Evolutionary conservation across 2,113 vertebrate species (phyloP), one percentile per base, ranked within the genome.

Genomic region (Nicator chloris): DNA sequence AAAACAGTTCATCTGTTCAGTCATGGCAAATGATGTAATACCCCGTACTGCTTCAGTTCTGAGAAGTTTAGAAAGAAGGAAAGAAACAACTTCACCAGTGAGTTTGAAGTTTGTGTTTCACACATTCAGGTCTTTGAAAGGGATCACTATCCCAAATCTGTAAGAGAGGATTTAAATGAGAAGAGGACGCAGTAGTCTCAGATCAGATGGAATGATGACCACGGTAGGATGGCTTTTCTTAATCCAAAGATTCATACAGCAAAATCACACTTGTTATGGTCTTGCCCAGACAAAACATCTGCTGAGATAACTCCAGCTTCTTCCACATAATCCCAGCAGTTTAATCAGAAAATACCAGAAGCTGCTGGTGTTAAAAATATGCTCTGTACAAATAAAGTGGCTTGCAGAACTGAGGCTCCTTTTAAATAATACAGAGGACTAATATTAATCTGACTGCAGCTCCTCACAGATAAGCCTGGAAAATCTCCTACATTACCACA

Each of bases 401-500:
- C 49, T 91, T 76, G 64, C 54, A 88, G 76, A 81, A 24, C 66
- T 51, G 44, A 39, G 72, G 15, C 27, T 88, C 21, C 64, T 66
- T 90, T 92, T 44, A 84, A 92, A 88, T 61, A 12, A 54, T n/a
- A 39, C 7, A 18, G 28, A 92, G 15, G 56, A 90, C 68, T 86
- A 65, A 60, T 8, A 14, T 66, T 82, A 89, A 63, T 80, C 61
- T 26, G 28, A n/a, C 37, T 60, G 42, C 54, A 86, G 61, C 42
- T 88, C 42, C 83, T 89, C 51, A 88, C 47, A 90, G 75, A 44
- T 49, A 89, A 61, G 79, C 69, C 88, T 78, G 64, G 61, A 93
- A 90, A 94, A 96, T 63, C 56, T 96, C 57, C 86, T 93, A 68
- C 19, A 37, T 76, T 88, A 92, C 56, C 26, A 73, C 79, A 83